These are phyloP conservation scores for Anolis apletophallus DNA, from an alignment of 2,797 vertebrate species.

Conservation along the genomic window DNA sequence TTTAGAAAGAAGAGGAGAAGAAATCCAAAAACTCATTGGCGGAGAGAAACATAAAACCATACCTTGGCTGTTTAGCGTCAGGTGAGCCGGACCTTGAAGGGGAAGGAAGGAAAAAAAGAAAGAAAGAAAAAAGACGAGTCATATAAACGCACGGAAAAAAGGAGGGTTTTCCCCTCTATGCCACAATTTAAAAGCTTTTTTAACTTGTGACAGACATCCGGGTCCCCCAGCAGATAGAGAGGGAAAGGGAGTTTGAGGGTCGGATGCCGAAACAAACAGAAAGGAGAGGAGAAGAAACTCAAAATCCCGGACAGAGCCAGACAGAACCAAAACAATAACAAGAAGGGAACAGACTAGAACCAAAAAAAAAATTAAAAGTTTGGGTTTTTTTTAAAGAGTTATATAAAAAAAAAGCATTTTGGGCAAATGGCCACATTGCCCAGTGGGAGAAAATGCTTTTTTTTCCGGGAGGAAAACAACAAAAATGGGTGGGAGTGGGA, in stretches of 20 bases:
- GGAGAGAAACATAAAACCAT: conserved; percentile 88
- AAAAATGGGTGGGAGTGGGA: not conserved
- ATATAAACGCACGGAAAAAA: conserved; percentile 78
- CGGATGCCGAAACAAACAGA: conserved; percentile 65
- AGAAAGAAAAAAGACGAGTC: conserved; percentile 83
- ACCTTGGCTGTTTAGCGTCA: conserved; percentile 98
- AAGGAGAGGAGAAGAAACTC: conserved; percentile 34
- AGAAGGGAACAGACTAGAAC: not conserved
- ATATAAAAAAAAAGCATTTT: conserved; percentile 69
- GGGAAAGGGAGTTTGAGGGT: conserved; percentile 64
- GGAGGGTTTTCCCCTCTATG: conserved; percentile 67
- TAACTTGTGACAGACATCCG: conserved; percentile 82
- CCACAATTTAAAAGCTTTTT: conserved; percentile 81
- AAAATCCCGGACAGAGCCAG: conserved; percentile 48
- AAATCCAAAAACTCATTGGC: conserved; percentile 69
- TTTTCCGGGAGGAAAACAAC: conserved; percentile 43
- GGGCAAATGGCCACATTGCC: conserved; percentile 21
- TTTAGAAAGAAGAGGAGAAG: conserved; percentile 62
- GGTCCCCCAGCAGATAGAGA: conserved; percentile 56
- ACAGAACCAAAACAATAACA: conserved; percentile 29
- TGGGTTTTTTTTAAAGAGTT: conserved; percentile 67
- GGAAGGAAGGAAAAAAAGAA: conserved; percentile 92
- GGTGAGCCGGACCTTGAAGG: conserved; percentile 98
- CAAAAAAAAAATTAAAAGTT: conserved; percentile 31
- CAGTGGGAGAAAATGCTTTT: conserved; percentile 61